Conservation (phyloP, 2,113 vertebrate genomes). For the Albula glossodonta region DNA sequence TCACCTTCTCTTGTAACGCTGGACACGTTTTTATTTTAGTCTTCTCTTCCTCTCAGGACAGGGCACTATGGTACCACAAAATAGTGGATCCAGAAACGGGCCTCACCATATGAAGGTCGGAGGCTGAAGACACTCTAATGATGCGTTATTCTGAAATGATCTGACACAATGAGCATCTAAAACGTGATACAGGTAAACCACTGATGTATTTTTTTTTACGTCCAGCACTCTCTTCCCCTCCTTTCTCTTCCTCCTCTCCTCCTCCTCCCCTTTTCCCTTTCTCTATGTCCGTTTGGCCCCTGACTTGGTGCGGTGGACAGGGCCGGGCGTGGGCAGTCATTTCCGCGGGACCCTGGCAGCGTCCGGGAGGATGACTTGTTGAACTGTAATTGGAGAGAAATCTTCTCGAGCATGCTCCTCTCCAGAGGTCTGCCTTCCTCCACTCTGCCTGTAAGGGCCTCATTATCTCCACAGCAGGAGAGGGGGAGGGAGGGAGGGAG, state of each 20-base stretch:
- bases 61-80: neutral
- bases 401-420: slow-evolving; percentile 6
- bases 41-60: neutral
- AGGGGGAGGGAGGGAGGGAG: neutral
- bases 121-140: neutral
- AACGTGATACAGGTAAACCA: neutral
- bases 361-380: neutral
- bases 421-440: neutral
- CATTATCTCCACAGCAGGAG: neutral
- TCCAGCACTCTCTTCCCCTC: neutral
- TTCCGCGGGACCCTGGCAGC: neutral
- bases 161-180: neutral
- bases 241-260: neutral
- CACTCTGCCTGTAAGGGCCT: neutral
- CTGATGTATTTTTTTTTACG: neutral
- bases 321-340: neutral
- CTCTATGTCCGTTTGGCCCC: neutral
- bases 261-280: neutral
- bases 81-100: neutral
- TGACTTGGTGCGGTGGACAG: neutral
- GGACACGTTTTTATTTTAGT: neutral
- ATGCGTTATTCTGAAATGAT: neutral
- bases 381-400: slow-evolving; percentile 11
- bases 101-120: neutral
- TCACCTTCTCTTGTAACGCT: too few relatives aligned